Base-by-base conservation (phyloP, 2,113 vertebrate genomes). In the Potamarius usumacintae region DNA sequence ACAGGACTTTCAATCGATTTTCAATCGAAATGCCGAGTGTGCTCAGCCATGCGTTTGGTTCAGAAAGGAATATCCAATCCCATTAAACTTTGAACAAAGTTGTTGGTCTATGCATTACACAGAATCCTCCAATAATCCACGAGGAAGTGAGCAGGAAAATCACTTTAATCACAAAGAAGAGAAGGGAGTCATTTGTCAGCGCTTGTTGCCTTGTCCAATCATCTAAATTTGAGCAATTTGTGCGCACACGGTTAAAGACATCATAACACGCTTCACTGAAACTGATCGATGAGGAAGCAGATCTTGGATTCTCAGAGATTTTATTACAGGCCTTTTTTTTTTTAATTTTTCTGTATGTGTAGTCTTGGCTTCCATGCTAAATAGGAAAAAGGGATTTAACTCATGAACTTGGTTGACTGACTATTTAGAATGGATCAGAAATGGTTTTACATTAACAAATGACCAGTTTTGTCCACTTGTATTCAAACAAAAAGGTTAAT, bases 141-240 rank as follows among this genome's bases (percentile, higher is more conserved):
- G 0, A 55, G 11, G 5, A 86, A 65, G 52, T 27, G 17, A 52
- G 27, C 48, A 79, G 30, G 22, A 86, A 79, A 65, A 27, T 74
- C 57, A 48, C 84, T 62, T 85, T 60, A 76, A 74, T 69, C 65
- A 67, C n/a, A 67, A 69, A 57, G 77, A 67, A 34, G 7, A 25
- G 20, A 42, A 22, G 25, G 7, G 50, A 42, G 63, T 84, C 82
- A 62, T 77, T 48, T n/a, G 5, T 84, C 63, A 74, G 65, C 18
- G 57, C 50, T 63, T 58, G 76, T 42, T 82, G 50, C 30, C 58
- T 60, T 52, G 52, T 62, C 69, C 50, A 76, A 53, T 83, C 67
- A 90, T 74, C 27, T 86, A 62, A 76, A 78, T 83, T 22, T 85
- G 84, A 88, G 85, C 34, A 67, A 90, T 90, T 25, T 14, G 78